Evolutionary conservation across 2,888 invertebrate species (phyloP).

Genomic region (Epistrophe eligans): DNA sequence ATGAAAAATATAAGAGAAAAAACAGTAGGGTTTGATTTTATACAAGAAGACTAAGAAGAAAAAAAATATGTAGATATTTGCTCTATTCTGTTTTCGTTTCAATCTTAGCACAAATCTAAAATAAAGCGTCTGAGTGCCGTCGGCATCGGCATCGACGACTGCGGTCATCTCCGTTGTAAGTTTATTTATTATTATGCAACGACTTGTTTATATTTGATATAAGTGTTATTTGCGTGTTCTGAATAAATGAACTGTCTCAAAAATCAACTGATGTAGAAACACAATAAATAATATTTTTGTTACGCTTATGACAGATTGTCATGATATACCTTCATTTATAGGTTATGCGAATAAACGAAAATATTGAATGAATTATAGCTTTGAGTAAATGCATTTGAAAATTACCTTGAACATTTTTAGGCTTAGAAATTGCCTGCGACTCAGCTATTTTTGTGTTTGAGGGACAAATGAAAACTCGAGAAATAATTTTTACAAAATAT

Average conservation of each 20-base stretch:
- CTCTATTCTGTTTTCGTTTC: slow-evolving; percentile 11
- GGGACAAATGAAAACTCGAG: not conserved
- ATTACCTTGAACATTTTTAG: not conserved
- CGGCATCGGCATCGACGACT: slow-evolving; percentile 10
- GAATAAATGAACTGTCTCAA: slow-evolving; percentile 30
- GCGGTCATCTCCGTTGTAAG: slow-evolving; percentile 42
- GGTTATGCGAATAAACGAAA: not conserved
- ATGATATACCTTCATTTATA: not conserved
- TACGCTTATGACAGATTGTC: slow-evolving; percentile 16
- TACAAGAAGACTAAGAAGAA: not conserved
- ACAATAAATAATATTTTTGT: slow-evolving; percentile 7
- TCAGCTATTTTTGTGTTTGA: not conserved
- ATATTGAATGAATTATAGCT: not conserved
- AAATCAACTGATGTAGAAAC: slow-evolving; percentile 24
- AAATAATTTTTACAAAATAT: too few relatives aligned
- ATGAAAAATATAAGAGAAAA: slow-evolving; percentile 1
- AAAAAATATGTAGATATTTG: slow-evolving; percentile 10
- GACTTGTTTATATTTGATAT: slow-evolving; percentile 29
- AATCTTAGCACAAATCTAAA: not conserved
- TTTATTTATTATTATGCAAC: slow-evolving; percentile 16
- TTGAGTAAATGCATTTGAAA: not conserved
- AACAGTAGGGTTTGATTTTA: not conserved
- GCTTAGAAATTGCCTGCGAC: not conserved
- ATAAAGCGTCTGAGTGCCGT: slow-evolving; percentile 28
- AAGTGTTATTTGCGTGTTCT: slow-evolving; percentile 23